These are phyloP conservation scores for Leptura quadrifasciata DNA, from an alignment of 2,888 invertebrate species.

Conservation along the genomic window DNA sequence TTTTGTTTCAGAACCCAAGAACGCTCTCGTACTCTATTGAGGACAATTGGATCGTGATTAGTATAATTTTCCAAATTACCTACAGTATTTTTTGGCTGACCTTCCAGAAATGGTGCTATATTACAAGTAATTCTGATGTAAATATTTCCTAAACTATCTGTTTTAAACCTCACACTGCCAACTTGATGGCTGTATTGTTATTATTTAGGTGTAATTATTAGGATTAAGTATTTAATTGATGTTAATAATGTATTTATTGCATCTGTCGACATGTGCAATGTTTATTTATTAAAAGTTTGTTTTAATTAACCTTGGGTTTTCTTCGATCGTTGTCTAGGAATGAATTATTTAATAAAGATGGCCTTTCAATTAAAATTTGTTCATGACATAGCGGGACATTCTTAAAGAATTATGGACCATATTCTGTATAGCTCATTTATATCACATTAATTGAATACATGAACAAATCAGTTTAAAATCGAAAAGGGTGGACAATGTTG, in stretches of 20 bases:
- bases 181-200: constrained; percentile 37
- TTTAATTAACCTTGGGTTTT: constrained; percentile 50
- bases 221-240: constrained; percentile 59
- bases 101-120: constrained; percentile 24
- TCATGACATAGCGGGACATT: no score
- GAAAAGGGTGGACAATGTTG: no score
- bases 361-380: no score
- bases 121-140: constrained; percentile 45
- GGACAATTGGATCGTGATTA: constrained; percentile 13
- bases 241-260: constrained; percentile 58
- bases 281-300: constrained; percentile 65
- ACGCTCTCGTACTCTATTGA: constrained; percentile 18
- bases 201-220: constrained; percentile 22
- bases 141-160: constrained; percentile 42
- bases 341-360: no score
- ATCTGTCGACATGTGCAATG: constrained; percentile 65
- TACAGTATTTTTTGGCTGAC: constrained; percentile 22
- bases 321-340: constrained; percentile 4
- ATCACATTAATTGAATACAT: no score
- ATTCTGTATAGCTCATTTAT: no score
- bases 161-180: constrained; percentile 44
- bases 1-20: constrained; percentile 30
- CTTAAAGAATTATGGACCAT: no score
- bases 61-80: constrained; percentile 39
- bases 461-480: no score